Evolutionary conservation across 2,113 vertebrate species (phyloP).

Genomic region (Trinectes maculatus): DNA sequence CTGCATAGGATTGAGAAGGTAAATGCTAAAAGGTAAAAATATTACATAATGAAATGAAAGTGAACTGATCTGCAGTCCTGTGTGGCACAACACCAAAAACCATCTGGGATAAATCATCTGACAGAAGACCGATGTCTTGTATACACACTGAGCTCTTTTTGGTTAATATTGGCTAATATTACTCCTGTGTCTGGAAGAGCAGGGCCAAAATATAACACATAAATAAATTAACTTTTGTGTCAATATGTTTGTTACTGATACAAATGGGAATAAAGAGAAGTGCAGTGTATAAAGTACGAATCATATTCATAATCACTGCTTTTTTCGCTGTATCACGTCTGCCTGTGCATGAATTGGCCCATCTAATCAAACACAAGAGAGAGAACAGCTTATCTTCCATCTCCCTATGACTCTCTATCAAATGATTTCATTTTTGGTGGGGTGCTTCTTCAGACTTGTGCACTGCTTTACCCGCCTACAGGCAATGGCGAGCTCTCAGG

Average conservation of each 20-base stretch:
- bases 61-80: slow-evolving; percentile 47
- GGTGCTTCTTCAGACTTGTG: slow-evolving; percentile 55
- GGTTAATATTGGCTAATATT: slow-evolving; percentile 42
- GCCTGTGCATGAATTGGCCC: slow-evolving; percentile 42
- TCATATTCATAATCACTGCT: neutral
- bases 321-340: neutral
- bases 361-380: slow-evolving; percentile 58
- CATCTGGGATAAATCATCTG: slow-evolving; percentile 69
- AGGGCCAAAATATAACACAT: slow-evolving; percentile 43
- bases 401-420: slow-evolving; percentile 58
- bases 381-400: slow-evolving; percentile 63
- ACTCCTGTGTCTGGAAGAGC: slow-evolving; percentile 37
- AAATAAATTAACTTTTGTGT: neutral
- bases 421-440: slow-evolving; percentile 74
- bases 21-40: neutral
- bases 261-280: neutral
- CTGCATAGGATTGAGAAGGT: neutral
- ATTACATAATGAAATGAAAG: slow-evolving; percentile 30
- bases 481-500: slow-evolving; percentile 55
- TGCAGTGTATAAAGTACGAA: neutral
- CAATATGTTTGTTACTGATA: neutral
- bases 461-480: slow-evolving; percentile 52
- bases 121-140: slow-evolving; percentile 9
- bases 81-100: slow-evolving; percentile 71
- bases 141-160: slow-evolving; percentile 43